Evolutionary conservation across 2,797 vertebrate genomes (phyloP), one percentile per base, ranked within the genome.

Genomic region (Leucoraja ocellata): DNA sequence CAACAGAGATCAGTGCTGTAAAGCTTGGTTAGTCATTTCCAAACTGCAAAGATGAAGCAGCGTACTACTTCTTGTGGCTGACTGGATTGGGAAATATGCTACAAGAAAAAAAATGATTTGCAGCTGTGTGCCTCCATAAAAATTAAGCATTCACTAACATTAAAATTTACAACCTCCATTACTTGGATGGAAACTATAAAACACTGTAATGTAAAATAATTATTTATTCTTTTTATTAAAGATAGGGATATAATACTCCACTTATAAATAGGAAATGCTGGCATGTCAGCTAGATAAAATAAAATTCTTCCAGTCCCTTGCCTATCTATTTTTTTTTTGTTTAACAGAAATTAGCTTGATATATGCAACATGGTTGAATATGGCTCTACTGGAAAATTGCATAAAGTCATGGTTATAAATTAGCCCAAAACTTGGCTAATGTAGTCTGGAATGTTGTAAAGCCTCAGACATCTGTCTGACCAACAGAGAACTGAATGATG

Each of bases 261-360:
- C 28, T 78, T 68, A 65, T 88, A 68, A 68, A 68, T 28, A 32
- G 13, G 14, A 68, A 88, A 2, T 68, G 5, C 9, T 63, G 68
- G 16, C 63, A 36, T 8, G 63, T 36, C 63, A 36, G n/a, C 36
- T 88, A 36, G 21, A 36, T 88, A 88, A 68, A 68, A 88, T 21
- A 65, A 18, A 88, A 88, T 9, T 21, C 16, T 21, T 68, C n/a
- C n/a, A 68, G 18, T 68, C 63, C 81, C 7, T 88, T 10, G 61
- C n/a, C n/a, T 68, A 88, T 36, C 65, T 21, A 88, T 88, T 68
- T 88, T 21, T 65, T 88, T 21, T 21, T 36, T 88, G 61, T 28
- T 88, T 88, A 88, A 88, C 58, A 86, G 63, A n/a, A 21, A 68
- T 88, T 88, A 65, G 83, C 32, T 88, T 88, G n/a, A 88, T 32